Conservation (phyloP, 2,888 invertebrate species). For the Acrocera orbiculus region DNA sequence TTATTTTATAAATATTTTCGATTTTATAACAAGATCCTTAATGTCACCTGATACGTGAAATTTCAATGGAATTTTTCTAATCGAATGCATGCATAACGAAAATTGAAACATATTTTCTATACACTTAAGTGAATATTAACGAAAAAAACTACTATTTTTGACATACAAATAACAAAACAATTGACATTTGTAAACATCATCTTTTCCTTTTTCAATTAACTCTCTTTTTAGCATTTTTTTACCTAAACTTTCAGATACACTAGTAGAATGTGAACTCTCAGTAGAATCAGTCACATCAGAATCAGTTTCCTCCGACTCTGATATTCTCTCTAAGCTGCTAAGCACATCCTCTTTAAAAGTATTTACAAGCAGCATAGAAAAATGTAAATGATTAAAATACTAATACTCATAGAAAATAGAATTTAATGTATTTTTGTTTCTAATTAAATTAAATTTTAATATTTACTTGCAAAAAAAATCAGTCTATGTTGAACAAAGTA, state of each 20-base stretch:
- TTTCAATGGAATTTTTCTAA: too few species aligned
- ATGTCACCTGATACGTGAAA: too few species aligned
- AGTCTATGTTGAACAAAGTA: background rate
- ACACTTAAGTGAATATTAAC: background rate
- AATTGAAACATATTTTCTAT: background rate
- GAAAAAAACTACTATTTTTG: conserved; percentile 1
- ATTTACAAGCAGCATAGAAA: background rate
- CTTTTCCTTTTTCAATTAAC: too few species aligned
- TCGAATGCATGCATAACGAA: too few species aligned
- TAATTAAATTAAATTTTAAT: background rate
- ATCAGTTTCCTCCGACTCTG: conserved; percentile 36
- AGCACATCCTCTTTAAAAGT: conserved; percentile 12
- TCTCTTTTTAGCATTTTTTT: conserved; percentile 12
- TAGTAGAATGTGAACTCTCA: conserved; percentile 31
- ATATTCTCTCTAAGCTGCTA: conserved; percentile 20
- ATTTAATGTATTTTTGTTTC: background rate
- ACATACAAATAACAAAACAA: background rate
- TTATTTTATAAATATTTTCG: too few species aligned
- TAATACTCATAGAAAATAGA: conserved; percentile 1
- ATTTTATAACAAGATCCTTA: too few species aligned
- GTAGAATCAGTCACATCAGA: conserved; percentile 35
- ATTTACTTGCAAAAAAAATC: background rate
- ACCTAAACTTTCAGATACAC: conserved; percentile 25
- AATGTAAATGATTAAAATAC: background rate
- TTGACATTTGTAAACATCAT: too few species aligned